phyloP scores from a whole-genome alignment of 2,888 invertebrate species.

The Rhingia campestris region DNA sequence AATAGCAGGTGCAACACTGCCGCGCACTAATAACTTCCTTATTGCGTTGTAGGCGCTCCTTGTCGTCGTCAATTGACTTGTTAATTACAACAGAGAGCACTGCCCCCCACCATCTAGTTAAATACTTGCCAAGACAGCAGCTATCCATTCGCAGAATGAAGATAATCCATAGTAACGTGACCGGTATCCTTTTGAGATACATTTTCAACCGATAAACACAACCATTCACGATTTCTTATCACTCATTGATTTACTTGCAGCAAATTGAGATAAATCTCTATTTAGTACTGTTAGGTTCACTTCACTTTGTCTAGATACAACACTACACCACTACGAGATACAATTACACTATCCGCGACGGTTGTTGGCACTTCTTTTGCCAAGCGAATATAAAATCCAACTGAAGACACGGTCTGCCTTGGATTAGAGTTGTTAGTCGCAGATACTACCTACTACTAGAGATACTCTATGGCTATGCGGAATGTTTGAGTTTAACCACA shows the following conservation, averaged over 20 bases:
- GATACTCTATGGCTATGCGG: conserved; percentile 41
- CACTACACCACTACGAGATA: conserved; percentile 1
- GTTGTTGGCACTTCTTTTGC: conserved; percentile 65
- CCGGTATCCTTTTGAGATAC: conserved; percentile 62
- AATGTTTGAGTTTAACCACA: conserved; percentile 62
- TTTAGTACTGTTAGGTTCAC: conserved; percentile 19
- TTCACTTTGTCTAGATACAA: conserved; percentile 12
- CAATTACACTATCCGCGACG: conserved; percentile 56
- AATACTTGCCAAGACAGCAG: conserved; percentile 65
- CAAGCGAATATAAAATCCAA: conserved; percentile 66
- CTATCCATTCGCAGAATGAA: conserved; percentile 49
- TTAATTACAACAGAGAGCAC: conserved; percentile 19
- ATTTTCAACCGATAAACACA: conserved; percentile 34
- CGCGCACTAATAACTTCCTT: conserved; percentile 49
- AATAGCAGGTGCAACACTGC: conserved; percentile 50
- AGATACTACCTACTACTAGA: conserved; percentile 58
- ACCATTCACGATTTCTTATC: conserved; percentile 40
- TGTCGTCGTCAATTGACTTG: conserved; percentile 30
- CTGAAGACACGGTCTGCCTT: conserved; percentile 41
- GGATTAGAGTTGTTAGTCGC: conserved; percentile 61
- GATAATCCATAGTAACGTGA: conserved; percentile 58
- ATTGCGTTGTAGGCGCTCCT: conserved; percentile 42
- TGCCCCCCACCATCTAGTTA: not conserved
- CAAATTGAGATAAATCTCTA: not conserved
- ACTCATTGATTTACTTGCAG: conserved; percentile 47